These are phyloP conservation scores for Brachionus rotundiformis DNA, from an alignment of 1,140 invertebrate genomes.

Conservation along the genomic window DNA sequence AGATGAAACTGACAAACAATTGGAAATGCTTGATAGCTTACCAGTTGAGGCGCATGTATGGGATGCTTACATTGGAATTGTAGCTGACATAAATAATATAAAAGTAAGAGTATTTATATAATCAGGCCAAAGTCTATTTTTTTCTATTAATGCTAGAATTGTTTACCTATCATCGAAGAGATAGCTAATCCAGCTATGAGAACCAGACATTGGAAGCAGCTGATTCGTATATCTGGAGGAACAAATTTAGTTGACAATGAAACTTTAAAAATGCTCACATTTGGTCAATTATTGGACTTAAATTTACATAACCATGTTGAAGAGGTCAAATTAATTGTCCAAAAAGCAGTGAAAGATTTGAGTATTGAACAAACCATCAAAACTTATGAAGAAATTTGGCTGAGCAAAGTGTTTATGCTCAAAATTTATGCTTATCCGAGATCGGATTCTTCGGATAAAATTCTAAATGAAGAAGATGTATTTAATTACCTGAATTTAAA, in stretches of 20 bases:
- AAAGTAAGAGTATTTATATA: constrained; percentile 56
- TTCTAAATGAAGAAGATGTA: constrained; percentile 44
- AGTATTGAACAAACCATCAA: constrained; percentile 63
- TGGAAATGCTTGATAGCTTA: constrained; percentile 59
- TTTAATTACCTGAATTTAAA: neutral
- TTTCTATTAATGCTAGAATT: constrained; percentile 55
- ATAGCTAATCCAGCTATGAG: constrained; percentile 63
- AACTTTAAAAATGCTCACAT: constrained; percentile 62
- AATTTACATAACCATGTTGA: constrained; percentile 64
- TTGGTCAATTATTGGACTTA: constrained; percentile 61
- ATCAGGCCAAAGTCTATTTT: no score
- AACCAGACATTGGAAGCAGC: constrained; percentile 63
- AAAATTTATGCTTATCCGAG: constrained; percentile 54
- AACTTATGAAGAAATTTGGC: constrained; percentile 64
- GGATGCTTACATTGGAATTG: constrained; percentile 61
- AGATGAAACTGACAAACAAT: constrained; percentile 61
- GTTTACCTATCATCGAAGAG: constrained; percentile 62
- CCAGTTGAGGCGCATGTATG: constrained; percentile 60
- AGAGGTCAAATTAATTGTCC: constrained; percentile 62
- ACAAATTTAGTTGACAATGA: constrained; percentile 62
- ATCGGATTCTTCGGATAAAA: constrained; percentile 50
- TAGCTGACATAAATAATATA: constrained; percentile 61
- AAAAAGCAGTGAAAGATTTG: constrained; percentile 62
- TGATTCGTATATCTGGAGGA: constrained; percentile 62
- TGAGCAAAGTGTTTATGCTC: constrained; percentile 63